A percentile compares a stretch with the other conserved stretches of the same genome.
phyloP scores from a whole-genome alignment of 2,888 invertebrate genomes.

The Volucella inflata region DNA sequence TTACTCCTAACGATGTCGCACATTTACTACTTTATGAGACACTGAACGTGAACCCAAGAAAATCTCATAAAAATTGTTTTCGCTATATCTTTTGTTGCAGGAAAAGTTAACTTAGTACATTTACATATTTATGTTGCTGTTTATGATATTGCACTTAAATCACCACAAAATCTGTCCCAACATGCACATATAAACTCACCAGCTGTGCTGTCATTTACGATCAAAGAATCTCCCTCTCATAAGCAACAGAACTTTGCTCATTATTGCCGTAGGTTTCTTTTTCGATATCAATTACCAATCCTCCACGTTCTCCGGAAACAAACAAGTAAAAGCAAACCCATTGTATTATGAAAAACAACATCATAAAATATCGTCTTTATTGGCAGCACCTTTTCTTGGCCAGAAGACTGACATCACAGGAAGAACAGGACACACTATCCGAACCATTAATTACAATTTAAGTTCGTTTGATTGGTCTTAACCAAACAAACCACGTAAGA shows the following conservation, averaged over 20 bases:
- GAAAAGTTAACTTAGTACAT: too few relatives aligned
- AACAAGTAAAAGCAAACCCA: neutral
- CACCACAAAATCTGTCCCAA: neutral
- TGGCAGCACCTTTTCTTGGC: neutral
- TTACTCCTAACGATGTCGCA: too few relatives aligned
- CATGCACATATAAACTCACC: neutral
- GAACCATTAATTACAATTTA: slow-evolving; percentile 16
- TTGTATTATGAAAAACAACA: slow-evolving; percentile 4
- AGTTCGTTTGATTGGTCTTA: neutral
- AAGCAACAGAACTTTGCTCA: neutral
- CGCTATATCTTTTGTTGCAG: too few relatives aligned
- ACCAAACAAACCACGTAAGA: neutral
- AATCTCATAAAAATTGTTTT: too few relatives aligned
- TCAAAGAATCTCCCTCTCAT: neutral
- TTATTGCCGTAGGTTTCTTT: neutral
- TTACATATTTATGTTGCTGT: neutral
- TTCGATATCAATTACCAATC: neutral
- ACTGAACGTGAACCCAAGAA: too few relatives aligned
- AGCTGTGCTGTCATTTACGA: neutral
- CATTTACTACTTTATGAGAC: too few relatives aligned
- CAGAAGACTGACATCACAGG: neutral
- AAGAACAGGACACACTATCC: slow-evolving; percentile 3
- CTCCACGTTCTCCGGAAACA: slow-evolving; percentile 25
- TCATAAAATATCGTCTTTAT: slow-evolving; percentile 44
- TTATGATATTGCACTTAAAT: neutral